Base-by-base conservation (phyloP, 2,113 vertebrate genomes). In the Micromys minutus region DNA sequence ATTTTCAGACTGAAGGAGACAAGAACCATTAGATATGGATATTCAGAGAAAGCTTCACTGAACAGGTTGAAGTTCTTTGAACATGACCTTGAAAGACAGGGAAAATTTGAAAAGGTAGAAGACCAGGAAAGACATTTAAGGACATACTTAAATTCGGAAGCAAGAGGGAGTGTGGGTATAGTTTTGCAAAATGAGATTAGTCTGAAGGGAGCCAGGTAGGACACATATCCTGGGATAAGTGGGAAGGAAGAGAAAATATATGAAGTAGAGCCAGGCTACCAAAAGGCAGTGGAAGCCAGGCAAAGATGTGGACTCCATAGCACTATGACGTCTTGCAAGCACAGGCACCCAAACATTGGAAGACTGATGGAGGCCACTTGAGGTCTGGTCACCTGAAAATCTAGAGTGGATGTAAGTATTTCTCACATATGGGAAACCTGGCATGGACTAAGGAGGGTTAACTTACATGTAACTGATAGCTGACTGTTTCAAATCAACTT, bases 401-500 rank as follows among this genome's bases (percentile, higher is more conserved):
- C 7, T 79, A 71, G 22, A 87, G 19, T 63, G 65, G 72, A 90
- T 50, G 13, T 74, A 83, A 80, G 72, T 50, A 59, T 74, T 90
- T 91, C 81, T 91, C 67, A 21, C 3, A 17, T 88, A 36, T 31
- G 74, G 90, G 75, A 89, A 69, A 61, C 55, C 81, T 57, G 50
- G 65, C 47, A 81, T 16, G 22, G 89, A 47, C 55, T 75, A 42
- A 85, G 34, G 36, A 81, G 36, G 75, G 45, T 67, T 93, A 86
- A 52, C 57, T 86, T 19, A 34, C 63, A 39, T 12, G 36, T 16
- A 72, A 93, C 24, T 61, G 59, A 74, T 57, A 93, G 57, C 29
- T 74, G 77, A 67, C 67, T 89, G 55, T 89, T 87, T 91, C 50
- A 89, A 92, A 90, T 83, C 57, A 69, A 24, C 55, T 94, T 94